A percentile compares a stretch with the other conserved stretches of the same genome.
Conservation (phyloP, 2,888 invertebrate species). For the Chaitophorus viminalis region DNA sequence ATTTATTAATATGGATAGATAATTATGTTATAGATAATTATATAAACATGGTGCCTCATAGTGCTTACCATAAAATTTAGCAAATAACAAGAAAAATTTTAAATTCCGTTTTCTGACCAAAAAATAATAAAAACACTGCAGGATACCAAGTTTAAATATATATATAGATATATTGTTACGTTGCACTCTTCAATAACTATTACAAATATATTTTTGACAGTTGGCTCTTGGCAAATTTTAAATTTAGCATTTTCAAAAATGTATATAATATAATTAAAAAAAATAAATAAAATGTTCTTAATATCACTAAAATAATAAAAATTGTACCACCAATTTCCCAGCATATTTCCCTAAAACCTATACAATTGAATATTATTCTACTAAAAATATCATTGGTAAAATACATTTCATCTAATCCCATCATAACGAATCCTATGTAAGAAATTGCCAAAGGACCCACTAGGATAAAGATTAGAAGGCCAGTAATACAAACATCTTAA, state of each 20-base stretch:
- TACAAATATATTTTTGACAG: not conserved
- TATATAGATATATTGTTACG: constrained; percentile 42
- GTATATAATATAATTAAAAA: not conserved
- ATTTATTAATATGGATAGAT: constrained; percentile 5
- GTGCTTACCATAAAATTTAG: not conserved
- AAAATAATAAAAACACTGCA: not conserved
- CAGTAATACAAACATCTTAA: not conserved
- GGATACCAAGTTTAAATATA: not conserved
- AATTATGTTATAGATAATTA: not conserved
- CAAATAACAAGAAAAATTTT: not conserved
- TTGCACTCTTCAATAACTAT: not conserved
- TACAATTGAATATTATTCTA: not conserved
- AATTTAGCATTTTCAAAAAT: not conserved
- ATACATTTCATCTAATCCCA: not conserved
- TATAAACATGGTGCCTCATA: not conserved
- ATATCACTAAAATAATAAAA: not conserved
- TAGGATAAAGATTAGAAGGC: not conserved
- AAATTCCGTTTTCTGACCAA: not conserved
- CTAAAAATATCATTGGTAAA: constrained; percentile 10
- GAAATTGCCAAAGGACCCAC: not conserved
- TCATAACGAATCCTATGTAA: not conserved
- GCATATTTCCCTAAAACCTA: not conserved
- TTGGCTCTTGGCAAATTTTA: not conserved
- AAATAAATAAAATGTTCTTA: not conserved
- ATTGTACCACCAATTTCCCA: constrained; percentile 4